phyloP scores from a whole-genome alignment of 1,140 invertebrate genomes.

The Euglossa dilemma region DNA sequence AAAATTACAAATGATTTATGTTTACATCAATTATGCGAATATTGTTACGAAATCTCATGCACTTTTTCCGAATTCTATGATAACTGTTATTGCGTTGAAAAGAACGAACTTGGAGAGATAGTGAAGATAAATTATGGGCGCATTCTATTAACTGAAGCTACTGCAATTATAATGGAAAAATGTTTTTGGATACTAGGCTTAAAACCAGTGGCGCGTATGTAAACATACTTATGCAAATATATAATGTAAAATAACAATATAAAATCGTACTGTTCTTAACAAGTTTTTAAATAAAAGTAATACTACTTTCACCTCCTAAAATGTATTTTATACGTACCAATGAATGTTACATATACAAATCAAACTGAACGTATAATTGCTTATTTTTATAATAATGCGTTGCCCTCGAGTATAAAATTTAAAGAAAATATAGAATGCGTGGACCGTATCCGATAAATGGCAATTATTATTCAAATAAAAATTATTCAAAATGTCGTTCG shows the following conservation, averaged over 20 bases:
- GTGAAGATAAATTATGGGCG: constrained; percentile 93
- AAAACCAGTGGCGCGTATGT: constrained; percentile 96
- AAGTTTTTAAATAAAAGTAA: neutral
- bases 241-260: constrained; percentile 2
- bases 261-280: neutral
- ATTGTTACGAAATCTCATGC: constrained; percentile 96
- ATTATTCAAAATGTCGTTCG: no score
- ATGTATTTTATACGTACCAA: neutral
- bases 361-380: no score
- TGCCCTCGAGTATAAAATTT: no score
- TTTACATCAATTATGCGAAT: constrained; percentile 96
- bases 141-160: constrained; percentile 95
- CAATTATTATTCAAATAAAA: no score
- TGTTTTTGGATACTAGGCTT: constrained; percentile 96
- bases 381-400: no score
- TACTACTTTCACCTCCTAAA: neutral
- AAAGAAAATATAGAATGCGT: no score
- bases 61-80: constrained; percentile 99
- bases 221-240: constrained; percentile 71
- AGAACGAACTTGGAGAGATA: constrained; percentile 90
- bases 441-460: no score
- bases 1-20: constrained; percentile 93
- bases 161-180: constrained; percentile 92
- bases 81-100: constrained; percentile 98
- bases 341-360: neutral